These are phyloP conservation scores for Hylyphantes graminicola DNA, from an alignment of 1,140 invertebrate species.

Conservation along the genomic window DNA sequence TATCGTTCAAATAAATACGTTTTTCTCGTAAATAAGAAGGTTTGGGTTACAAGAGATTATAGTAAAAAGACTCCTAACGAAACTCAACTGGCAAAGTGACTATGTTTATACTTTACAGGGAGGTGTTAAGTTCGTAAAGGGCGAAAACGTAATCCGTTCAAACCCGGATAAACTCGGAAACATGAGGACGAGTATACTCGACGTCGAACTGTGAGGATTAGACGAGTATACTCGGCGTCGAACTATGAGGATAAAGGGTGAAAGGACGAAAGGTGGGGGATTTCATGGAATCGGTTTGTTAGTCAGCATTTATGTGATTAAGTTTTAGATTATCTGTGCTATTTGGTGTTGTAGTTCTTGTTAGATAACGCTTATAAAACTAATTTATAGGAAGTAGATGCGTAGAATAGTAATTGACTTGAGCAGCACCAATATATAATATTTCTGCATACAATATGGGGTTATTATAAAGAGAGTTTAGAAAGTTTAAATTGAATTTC, in stretches of 20 bases:
- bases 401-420: too few species aligned
- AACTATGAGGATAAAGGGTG: slow-evolving; percentile 38
- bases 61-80: too few species aligned
- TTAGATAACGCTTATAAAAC: too few species aligned
- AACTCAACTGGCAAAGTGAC: not conserved
- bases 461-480: too few species aligned
- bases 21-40: too few species aligned
- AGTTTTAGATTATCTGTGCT: slow-evolving; percentile 7
- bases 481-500: too few species aligned
- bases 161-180: slow-evolving; percentile 26
- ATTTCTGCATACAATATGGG: too few species aligned
- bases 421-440: too few species aligned
- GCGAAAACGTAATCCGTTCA: slow-evolving; percentile 41
- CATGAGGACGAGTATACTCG: slow-evolving; percentile 44
- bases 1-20: too few species aligned
- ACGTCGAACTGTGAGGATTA: slow-evolving; percentile 50
- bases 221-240: slow-evolving; percentile 50
- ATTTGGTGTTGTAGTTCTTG: not conserved
- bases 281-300: not conserved
- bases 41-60: too few species aligned
- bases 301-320: not conserved
- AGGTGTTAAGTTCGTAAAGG: slow-evolving; percentile 40
- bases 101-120: slow-evolving; percentile 51
- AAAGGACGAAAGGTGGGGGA: slow-evolving; percentile 41
- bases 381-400: too few species aligned